Base-by-base conservation (phyloP, 2,113 vertebrate species). In the Tachycineta bicolor region DNA sequence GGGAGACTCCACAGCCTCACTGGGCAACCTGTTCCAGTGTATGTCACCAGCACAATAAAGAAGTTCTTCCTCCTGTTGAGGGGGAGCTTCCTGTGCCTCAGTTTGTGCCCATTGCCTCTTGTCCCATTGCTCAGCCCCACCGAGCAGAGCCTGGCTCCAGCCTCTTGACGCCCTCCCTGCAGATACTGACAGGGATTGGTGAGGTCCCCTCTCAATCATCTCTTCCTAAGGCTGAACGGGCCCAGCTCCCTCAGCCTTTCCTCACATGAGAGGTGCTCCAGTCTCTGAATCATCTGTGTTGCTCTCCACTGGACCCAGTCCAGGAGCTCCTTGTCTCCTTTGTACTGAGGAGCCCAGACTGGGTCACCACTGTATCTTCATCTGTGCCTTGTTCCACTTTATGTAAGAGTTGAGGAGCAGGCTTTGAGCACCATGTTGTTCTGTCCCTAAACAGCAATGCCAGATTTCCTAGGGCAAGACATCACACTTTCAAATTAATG, bases 401-500 rank as follows among this genome's bases (percentile, higher is more conserved):
- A 43, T 62, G 39, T 70, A 83, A 88, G 64, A 85, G 52, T 53
- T 24, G 26, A 88, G 43, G 91, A 93, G 62, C 52, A 94, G 71
- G 60, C 64, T 84, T 83, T 65, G 43, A 73, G 56, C 37, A 59
- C 67, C 33, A 33, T 60, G 80, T 39, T 93, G 84, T 59, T 59
- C 44, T 77, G 31, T 49, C 60, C 52, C 56, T 82, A 56, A 24
- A 23, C 1, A 10, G 55, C 12, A 15, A 63, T 56, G 68, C 65
- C 24, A 43, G 33, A 44, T 34, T 95, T 82, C 89, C 70, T 58
- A 52, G 73, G 44, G 85, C 37, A 84, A 91, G 75, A 34, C 49
- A 49, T 62, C 77, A 47, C 70, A 81, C 67, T 81, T 87, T 76
- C 53, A 75, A 89, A 73, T 96, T 95, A 94, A 97, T 93, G 63